Evolutionary conservation across 1,140 invertebrate genomes (phyloP), one percentile per base, ranked within the genome.

Genomic region (Caerostris extrusa): DNA sequence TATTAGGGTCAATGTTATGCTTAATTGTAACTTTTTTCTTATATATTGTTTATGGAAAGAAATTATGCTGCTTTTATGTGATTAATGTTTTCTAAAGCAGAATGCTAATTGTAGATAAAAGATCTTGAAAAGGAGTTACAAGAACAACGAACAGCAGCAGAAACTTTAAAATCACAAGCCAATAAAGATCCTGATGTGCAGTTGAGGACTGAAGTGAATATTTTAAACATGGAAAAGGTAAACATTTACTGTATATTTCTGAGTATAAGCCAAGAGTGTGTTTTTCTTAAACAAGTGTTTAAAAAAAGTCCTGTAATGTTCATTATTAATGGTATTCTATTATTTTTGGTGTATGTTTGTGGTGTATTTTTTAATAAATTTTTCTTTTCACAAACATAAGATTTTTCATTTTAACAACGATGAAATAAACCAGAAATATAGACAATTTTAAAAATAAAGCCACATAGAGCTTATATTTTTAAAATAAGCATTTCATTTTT

Each of bases 151-250:
- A 95, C 95, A 94, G 95, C 96, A 71, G 96, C 96, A 95, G 94
- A 95, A 19, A 69, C 95, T 60, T 85, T 94, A 17, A 96, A 95
- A 91, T 95, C 95, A 94, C 96, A 96, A 94, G 95, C 96, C 58
- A 96, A 95, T 82, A 95, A 95, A 12, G 96, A 96, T 91, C 96
- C 96, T 60, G 96, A 96, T 95, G 95, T 96, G 7, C 93, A 95
- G 94, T 95, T 96, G 53, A 96, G 96, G 95, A 95, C 96, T 19
- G 96, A 96, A 94, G 96, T 96, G 7, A 96, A 96, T 91, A 91
- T 96, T 12, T 95, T 96, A 0, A 96, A 95, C 34, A 94, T 96
- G 88, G 96, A 96, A 95, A 96, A 96, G 95, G 96, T 96, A 58
- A 5, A 67, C 34, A 34, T 67, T 67, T 67, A 67, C 34, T 34